Evolutionary conservation across 2,888 invertebrate genomes (phyloP).

Genomic region (Drosophila algonquin): DNA sequence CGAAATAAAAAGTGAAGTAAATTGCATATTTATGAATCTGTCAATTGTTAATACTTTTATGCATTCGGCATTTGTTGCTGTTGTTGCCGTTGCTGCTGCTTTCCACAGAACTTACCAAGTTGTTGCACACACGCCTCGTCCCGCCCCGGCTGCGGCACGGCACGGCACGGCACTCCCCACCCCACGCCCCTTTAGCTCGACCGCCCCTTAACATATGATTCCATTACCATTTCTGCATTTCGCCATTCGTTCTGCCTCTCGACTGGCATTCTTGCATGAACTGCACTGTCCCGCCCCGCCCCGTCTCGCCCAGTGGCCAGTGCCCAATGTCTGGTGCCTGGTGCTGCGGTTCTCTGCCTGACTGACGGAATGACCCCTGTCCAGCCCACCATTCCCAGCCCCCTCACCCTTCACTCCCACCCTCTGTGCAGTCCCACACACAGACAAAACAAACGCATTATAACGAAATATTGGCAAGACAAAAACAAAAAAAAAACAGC

Average conservation of each 20-base stretch:
- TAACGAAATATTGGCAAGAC: conserved; percentile 48
- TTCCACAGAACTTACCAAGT: conserved; percentile 70
- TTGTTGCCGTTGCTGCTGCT: conserved; percentile 41
- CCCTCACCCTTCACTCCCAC: neutral
- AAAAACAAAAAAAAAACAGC: neutral
- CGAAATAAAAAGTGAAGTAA: conserved; percentile 78
- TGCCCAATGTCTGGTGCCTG: conserved; percentile 1
- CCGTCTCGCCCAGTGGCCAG: neutral
- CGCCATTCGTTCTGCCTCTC: conserved; percentile 35
- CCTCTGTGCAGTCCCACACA: conserved; percentile 12
- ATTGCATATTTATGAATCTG: conserved; percentile 80
- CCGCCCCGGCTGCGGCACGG: neutral
- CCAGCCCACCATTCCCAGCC: conserved; percentile 2
- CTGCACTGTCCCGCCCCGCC: conserved; percentile 14
- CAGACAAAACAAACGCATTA: conserved; percentile 56
- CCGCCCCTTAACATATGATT: conserved; percentile 65
- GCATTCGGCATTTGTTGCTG: conserved; percentile 46
- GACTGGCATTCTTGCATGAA: conserved; percentile 53
- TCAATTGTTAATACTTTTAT: conserved; percentile 77
- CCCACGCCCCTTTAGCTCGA: neutral
- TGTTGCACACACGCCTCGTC: conserved; percentile 30
- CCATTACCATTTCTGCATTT: conserved; percentile 52
- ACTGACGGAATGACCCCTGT: conserved; percentile 25
- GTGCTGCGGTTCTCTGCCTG: conserved; percentile 29
- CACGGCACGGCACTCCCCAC: conserved; percentile 7